Evolutionary conservation across 2,888 invertebrate species (phyloP).

Genomic region (Nomada flava): DNA sequence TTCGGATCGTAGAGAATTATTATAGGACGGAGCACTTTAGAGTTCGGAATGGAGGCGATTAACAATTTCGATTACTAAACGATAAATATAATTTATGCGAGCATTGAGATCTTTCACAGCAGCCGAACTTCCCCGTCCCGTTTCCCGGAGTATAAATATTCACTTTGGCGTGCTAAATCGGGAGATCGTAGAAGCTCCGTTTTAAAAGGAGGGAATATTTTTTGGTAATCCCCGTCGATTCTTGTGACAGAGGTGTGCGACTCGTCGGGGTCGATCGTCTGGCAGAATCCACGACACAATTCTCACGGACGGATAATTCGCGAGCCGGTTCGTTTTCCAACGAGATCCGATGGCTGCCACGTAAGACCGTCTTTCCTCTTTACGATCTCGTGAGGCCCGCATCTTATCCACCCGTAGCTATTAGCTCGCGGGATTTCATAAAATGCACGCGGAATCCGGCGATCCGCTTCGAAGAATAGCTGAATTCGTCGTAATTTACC

Average conservation of each 20-base stretch:
- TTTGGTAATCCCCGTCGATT: slow-evolving; percentile 21
- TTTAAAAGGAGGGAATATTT: slow-evolving; percentile 11
- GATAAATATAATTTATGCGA: neutral
- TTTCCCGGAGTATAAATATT: neutral
- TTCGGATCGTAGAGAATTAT: no score
- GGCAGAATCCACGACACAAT: slow-evolving; percentile 27
- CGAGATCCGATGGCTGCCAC: slow-evolving; percentile 1
- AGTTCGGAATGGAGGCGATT: no score
- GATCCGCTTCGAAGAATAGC: slow-evolving; percentile 34
- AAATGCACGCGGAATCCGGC: slow-evolving; percentile 44
- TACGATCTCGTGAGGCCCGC: slow-evolving; percentile 55
- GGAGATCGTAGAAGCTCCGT: neutral
- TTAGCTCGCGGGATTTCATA: slow-evolving; percentile 59
- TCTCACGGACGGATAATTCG: slow-evolving; percentile 38
- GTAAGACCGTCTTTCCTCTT: slow-evolving; percentile 45
- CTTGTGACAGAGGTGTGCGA: neutral
- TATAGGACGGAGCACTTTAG: no score
- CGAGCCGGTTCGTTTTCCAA: slow-evolving; percentile 15
- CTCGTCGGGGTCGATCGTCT: slow-evolving; percentile 45
- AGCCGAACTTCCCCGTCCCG: neutral
- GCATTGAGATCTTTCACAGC: neutral
- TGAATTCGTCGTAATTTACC: slow-evolving; percentile 35
- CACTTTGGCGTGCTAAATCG: slow-evolving; percentile 9
- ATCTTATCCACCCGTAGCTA: slow-evolving; percentile 49
- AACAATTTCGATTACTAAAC: no score